Percentiles rank a stretch among this genome's conserved stretches.
Evolutionary conservation across 2,113 vertebrate genomes (phyloP).

Genomic region (Oceanites oceanicus): DNA sequence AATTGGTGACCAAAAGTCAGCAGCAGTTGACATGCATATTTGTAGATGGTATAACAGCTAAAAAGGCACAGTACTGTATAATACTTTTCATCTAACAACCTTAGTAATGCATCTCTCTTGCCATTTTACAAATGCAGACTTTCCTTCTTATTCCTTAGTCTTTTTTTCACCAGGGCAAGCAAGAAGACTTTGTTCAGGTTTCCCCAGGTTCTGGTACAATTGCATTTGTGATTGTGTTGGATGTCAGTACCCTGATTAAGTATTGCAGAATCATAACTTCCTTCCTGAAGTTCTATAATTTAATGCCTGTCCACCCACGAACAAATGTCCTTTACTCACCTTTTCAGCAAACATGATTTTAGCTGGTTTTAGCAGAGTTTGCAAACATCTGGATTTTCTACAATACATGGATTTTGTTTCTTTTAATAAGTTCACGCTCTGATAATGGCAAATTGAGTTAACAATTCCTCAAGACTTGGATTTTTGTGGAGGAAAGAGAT

Average conservation of each 20-base stretch:
- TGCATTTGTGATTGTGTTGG: rapidly evolving
- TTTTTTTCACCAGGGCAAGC: not conserved
- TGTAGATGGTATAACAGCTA: not conserved
- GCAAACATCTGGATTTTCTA: not conserved
- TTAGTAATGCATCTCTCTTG: not conserved
- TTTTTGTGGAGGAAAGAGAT: not conserved
- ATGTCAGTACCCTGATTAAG: not conserved
- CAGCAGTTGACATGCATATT: not conserved
- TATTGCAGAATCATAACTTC: not conserved
- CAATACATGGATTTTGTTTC: not conserved
- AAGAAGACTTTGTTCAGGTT: not conserved
- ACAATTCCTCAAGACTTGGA: not conserved
- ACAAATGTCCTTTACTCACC: not conserved
- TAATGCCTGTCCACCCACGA: not conserved
- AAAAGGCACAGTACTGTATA: not conserved
- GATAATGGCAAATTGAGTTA: not conserved
- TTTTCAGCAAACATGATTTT: not conserved
- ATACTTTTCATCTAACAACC: not conserved
- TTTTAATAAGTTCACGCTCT: not conserved
- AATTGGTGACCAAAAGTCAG: not conserved
- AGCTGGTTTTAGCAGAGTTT: not conserved
- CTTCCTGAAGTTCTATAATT: not conserved
- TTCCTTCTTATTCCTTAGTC: not conserved
- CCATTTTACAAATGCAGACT: not conserved
- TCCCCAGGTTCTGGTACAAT: not conserved